A percentile compares a stretch with the other conserved stretches of the same genome.
These are phyloP conservation scores for Hiodon alosoides DNA, from an alignment of 2,113 vertebrate species.

Conservation along the genomic window DNA sequence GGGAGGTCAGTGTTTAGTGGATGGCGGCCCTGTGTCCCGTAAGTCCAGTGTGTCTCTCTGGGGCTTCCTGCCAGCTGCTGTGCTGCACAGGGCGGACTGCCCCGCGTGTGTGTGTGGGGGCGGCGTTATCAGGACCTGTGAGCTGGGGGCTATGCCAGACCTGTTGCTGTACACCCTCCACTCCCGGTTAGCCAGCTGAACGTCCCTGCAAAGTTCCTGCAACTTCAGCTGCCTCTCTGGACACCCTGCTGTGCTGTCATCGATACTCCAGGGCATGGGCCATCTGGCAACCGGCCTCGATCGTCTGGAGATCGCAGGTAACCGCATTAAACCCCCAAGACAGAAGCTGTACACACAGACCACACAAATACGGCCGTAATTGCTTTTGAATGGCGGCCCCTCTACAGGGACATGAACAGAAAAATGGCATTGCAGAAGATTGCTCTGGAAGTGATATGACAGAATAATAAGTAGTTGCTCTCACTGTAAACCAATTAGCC, in stretches of 20 bases:
- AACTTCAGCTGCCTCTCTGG: neutral
- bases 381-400: slow-evolving; percentile 6
- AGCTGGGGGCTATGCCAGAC: too few species aligned
- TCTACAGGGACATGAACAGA: neutral
- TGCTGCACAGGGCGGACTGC: too few species aligned
- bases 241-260: neutral
- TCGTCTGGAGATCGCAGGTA: neutral
- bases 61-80: slow-evolving; percentile 46
- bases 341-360: neutral
- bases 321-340: slow-evolving; percentile 1
- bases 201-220: too few species aligned
- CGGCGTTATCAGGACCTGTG: too few species aligned
- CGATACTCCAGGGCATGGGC: neutral
- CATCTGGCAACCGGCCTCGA: neutral
- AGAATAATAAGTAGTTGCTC: slow-evolving; percentile 1
- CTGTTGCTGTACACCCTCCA: too few species aligned
- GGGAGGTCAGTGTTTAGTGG: neutral
- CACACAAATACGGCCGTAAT: slow-evolving; percentile 10
- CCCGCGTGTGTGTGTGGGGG: too few species aligned
- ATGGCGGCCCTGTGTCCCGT: slow-evolving; percentile 4
- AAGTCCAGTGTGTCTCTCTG: slow-evolving; percentile 22
- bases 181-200: too few species aligned
- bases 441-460: neutral
- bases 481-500: slow-evolving; percentile 8
- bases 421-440: neutral